Conservation (phyloP, 2,888 invertebrate species). For the Protophormia terraenovae region DNA sequence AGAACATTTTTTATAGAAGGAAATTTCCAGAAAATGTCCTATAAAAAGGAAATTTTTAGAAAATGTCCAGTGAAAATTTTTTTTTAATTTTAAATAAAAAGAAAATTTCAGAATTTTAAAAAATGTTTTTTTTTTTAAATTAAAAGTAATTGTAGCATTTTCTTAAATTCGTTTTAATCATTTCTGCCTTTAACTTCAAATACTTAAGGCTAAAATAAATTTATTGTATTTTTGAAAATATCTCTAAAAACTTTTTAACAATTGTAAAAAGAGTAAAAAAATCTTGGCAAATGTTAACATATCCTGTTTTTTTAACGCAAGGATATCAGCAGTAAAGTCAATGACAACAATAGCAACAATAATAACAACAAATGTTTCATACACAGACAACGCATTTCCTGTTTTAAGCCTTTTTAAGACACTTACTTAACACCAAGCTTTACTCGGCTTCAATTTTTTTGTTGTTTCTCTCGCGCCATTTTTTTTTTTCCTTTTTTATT, state of each 20-base stretch:
- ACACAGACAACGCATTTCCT: slow-evolving; percentile 66
- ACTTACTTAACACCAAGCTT: slow-evolving; percentile 67
- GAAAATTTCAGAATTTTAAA: no score
- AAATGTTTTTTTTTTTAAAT: no score
- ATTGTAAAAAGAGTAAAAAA: background rate
- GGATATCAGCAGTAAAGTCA: background rate
- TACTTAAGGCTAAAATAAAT: slow-evolving; percentile 2
- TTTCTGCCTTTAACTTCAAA: no score
- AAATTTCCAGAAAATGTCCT: no score
- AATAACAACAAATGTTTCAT: slow-evolving; percentile 31
- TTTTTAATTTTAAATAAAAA: no score
- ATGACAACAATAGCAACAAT: slow-evolving; percentile 2
- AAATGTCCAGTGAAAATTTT: no score
- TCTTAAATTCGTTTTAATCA: background rate
- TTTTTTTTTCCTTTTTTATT: background rate
- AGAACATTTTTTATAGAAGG: no score
- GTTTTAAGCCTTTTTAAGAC: slow-evolving; percentile 67
- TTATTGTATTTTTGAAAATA: background rate
- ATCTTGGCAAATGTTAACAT: slow-evolving; percentile 62
- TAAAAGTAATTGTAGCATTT: no score
- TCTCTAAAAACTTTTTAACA: slow-evolving; percentile 1
- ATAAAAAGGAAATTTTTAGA: no score
- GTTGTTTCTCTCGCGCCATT: background rate
- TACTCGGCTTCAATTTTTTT: slow-evolving; percentile 22
- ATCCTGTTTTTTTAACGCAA: slow-evolving; percentile 41